Percentiles rank a stretch among this genome's conserved stretches.
phyloP scores from a whole-genome alignment of 2,888 invertebrate species.

The Patella caerulea region DNA sequence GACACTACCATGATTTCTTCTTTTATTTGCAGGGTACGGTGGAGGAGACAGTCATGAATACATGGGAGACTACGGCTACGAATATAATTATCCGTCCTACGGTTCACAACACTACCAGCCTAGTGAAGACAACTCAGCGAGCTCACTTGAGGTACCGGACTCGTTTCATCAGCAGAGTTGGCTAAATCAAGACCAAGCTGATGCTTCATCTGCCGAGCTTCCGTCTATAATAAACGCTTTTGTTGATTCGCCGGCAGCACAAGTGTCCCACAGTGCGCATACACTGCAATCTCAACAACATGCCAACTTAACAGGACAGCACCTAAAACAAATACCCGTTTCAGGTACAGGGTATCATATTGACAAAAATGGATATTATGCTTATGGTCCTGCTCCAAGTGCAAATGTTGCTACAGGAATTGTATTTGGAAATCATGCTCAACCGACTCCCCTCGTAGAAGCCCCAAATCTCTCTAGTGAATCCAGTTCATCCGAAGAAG shows the following conservation, averaged over 20 bases:
- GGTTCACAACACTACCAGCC: not conserved
- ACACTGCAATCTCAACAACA: not conserved
- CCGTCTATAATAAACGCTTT: not conserved
- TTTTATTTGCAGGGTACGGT: not conserved
- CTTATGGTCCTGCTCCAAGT: too few species aligned
- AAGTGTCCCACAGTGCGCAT: not conserved
- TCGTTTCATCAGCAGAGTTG: not conserved
- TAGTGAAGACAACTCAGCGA: not conserved
- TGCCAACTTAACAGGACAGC: too few species aligned
- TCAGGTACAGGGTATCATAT: not conserved
- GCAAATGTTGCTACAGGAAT: not conserved
- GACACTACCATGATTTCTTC: too few species aligned
- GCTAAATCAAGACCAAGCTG: not conserved
- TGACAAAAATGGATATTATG: not conserved
- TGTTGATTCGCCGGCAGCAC: not conserved
- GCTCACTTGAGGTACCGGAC: not conserved
- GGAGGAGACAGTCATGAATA: not conserved
- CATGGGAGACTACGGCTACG: not conserved
- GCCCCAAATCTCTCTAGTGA: not conserved
- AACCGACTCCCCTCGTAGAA: not conserved
- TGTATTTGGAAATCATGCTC: not conserved
- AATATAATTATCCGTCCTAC: not conserved
- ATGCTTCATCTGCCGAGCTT: not conserved
- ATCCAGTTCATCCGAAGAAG: too few species aligned
- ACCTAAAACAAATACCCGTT: too few species aligned